These are phyloP conservation scores for Archaeoteleia sp. DNA, from an alignment of 2,888 invertebrate genomes.

Conservation along the genomic window DNA sequence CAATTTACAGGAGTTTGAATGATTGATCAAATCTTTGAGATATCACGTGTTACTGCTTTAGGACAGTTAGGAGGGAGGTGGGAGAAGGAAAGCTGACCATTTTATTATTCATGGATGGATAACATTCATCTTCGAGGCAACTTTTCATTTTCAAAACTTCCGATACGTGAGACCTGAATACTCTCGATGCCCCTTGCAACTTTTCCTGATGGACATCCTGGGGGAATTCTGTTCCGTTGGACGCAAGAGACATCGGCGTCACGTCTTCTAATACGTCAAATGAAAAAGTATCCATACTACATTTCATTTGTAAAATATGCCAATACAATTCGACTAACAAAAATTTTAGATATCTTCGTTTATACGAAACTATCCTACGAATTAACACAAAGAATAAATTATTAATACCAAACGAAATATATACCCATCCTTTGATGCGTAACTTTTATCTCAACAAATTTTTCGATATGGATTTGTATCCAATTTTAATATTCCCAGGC, in stretches of 20 bases:
- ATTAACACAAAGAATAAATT: too few relatives aligned
- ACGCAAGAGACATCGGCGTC: constrained; percentile 12
- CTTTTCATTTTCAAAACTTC: constrained; percentile 47
- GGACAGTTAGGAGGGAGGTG: too few relatives aligned
- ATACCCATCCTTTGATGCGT: too few relatives aligned
- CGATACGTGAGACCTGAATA: constrained; percentile 36
- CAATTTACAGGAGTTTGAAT: too few relatives aligned
- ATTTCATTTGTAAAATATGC: constrained; percentile 13
- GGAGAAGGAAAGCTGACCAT: constrained; percentile 1
- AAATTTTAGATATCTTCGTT: background rate
- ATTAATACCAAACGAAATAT: too few relatives aligned
- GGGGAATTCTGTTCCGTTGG: constrained; percentile 25
- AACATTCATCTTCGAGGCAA: constrained; percentile 42
- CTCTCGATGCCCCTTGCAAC: constrained; percentile 42
- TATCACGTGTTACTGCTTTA: too few relatives aligned
- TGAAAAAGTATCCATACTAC: constrained; percentile 9
- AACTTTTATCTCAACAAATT: too few relatives aligned
- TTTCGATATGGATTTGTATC: too few relatives aligned
- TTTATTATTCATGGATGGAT: constrained; percentile 43
- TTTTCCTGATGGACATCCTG: constrained; percentile 31
- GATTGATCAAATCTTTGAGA: too few relatives aligned
- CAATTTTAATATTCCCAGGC: too few relatives aligned
- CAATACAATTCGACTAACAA: background rate
- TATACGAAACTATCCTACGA: too few relatives aligned
- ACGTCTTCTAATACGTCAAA: constrained; percentile 38